Evolutionary conservation across 2,888 invertebrate species (phyloP).

Genomic region (Odontothrips loti): DNA sequence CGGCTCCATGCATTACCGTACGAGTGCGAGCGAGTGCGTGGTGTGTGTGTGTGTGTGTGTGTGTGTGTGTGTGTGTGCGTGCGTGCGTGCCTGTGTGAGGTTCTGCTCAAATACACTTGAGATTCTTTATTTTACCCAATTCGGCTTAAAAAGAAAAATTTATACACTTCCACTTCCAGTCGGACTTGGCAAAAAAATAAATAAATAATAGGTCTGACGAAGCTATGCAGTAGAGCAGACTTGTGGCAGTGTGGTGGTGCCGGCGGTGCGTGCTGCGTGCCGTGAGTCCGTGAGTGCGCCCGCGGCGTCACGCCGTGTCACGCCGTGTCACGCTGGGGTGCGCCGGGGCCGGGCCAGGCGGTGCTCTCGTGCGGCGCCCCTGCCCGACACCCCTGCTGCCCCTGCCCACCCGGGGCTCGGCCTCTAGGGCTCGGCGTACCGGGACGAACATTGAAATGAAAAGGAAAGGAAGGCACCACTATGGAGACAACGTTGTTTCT

Average conservation of each 20-base stretch:
- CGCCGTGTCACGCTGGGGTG: neutral
- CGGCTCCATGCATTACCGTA: no score
- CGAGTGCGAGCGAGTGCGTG: no score
- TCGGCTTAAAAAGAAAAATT: neutral
- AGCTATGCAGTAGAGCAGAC: neutral
- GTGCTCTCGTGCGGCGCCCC: neutral
- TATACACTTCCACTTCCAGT: neutral
- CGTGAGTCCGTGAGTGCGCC: neutral
- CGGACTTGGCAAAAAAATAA: neutral
- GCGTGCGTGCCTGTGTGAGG: no score
- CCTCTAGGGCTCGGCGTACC: neutral
- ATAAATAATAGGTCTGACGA: neutral
- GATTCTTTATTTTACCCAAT: neutral
- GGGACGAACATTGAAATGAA: neutral
- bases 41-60: no score
- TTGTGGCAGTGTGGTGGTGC: neutral
- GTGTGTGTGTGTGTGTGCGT: no score
- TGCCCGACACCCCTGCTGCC: neutral
- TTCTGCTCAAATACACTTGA: no score
- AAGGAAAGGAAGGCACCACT: no score
- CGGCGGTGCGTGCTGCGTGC: neutral
- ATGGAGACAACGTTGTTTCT: no score
- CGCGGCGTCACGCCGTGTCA: neutral
- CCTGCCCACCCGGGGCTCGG: neutral
- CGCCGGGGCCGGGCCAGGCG: neutral